Evolutionary conservation across 2,888 invertebrate genomes (phyloP).

Genomic region (Meliscaeva auricollis): DNA sequence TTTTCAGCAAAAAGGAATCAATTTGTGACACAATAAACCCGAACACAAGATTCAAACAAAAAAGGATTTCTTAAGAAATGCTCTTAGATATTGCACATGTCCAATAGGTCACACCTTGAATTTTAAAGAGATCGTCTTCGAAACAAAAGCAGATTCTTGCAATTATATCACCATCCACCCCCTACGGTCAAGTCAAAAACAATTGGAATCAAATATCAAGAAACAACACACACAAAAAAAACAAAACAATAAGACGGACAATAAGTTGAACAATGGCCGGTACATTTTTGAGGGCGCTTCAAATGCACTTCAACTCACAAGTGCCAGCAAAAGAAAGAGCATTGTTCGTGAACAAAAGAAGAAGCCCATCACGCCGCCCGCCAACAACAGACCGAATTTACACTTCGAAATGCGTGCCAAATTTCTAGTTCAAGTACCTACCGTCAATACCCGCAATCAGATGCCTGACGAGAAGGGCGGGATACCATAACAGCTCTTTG

Average conservation of each 20-base stretch:
- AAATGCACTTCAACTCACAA: conserved; percentile 67
- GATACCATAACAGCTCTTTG: conserved; percentile 62
- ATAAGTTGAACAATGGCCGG: conserved; percentile 51
- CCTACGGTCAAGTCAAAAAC: conserved; percentile 54
- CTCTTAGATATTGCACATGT: conserved; percentile 45
- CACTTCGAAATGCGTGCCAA: conserved; percentile 75
- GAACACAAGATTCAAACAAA: conserved; percentile 15
- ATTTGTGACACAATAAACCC: conserved; percentile 64
- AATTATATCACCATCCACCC: conserved; percentile 69
- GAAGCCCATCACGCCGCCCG: conserved; percentile 47
- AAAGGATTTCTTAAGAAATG: conserved; percentile 13
- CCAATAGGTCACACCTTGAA: conserved; percentile 69
- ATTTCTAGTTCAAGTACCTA: conserved; percentile 69
- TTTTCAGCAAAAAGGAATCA: conserved; percentile 50
- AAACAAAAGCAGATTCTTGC: conserved; percentile 60
- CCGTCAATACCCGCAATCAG: conserved; percentile 29
- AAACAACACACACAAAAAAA: conserved; percentile 46
- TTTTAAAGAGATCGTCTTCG: not conserved
- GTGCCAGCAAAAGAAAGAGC: conserved; percentile 34
- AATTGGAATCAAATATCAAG: conserved; percentile 47
- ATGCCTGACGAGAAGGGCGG: conserved; percentile 53
- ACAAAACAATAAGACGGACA: conserved; percentile 57
- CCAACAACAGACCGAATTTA: conserved; percentile 58
- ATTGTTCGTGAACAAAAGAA: conserved; percentile 65
- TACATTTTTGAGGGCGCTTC: conserved; percentile 72